phyloP scores from a whole-genome alignment of 1,140 invertebrate species.

The Heliconius congener region DNA sequence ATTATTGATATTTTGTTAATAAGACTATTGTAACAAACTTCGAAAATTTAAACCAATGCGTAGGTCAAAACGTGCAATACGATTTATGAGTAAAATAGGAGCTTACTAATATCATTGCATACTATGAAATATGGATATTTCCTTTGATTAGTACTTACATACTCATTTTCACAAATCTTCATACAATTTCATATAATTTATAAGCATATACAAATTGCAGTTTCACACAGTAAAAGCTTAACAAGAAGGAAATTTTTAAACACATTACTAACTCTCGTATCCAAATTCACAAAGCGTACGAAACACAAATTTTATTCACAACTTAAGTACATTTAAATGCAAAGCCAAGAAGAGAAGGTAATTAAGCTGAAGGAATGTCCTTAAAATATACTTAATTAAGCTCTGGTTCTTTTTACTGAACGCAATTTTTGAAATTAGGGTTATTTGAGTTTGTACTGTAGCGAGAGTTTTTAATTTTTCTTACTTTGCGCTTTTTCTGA shows the following conservation, averaged over 20 bases:
- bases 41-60: too few relatives aligned
- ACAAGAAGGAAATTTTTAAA: constrained; percentile 12
- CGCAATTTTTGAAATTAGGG: constrained; percentile 11
- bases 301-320: constrained; percentile 65
- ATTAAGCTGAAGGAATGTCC: constrained; percentile 68
- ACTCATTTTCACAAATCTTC: too few relatives aligned
- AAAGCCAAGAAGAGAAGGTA: constrained; percentile 59
- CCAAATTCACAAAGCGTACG: constrained; percentile 53
- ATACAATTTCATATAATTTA: neutral
- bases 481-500: neutral
- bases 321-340: constrained; percentile 73
- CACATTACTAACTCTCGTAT: constrained; percentile 26
- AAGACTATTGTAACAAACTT: too few relatives aligned
- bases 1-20: too few relatives aligned
- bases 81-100: too few relatives aligned
- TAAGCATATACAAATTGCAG: neutral
- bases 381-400: constrained; percentile 63
- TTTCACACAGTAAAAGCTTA: neutral
- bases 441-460: constrained; percentile 1
- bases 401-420: constrained; percentile 30
- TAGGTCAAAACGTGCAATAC: too few relatives aligned
- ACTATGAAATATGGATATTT: too few relatives aligned
- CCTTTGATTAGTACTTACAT: too few relatives aligned
- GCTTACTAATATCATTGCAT: too few relatives aligned
- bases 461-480: constrained; percentile 11